These are phyloP conservation scores for Toxostoma redivivum DNA, from an alignment of 2,113 vertebrate species.

Conservation along the genomic window DNA sequence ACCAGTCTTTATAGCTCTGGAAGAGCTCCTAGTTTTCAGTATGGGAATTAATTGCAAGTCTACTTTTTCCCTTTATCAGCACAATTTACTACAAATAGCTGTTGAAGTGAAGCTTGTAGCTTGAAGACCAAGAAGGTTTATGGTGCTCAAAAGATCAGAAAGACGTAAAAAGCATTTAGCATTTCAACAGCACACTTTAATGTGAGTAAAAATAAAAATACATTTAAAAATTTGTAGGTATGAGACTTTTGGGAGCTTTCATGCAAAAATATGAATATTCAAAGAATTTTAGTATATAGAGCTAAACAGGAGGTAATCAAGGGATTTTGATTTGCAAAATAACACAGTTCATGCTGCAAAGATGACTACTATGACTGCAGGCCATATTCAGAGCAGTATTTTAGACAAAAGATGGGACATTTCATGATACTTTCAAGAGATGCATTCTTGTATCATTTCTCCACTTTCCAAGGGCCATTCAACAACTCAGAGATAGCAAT, in stretches of 20 bases:
- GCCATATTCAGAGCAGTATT: neutral
- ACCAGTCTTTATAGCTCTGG: neutral
- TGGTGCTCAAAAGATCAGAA: neutral
- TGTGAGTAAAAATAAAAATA: neutral
- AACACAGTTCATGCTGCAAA: neutral
- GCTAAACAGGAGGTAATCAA: neutral
- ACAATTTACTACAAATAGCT: neutral
- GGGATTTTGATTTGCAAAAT: neutral
- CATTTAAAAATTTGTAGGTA: neutral
- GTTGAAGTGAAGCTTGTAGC: neutral
- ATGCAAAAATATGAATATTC: neutral
- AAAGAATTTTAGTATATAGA: neutral
- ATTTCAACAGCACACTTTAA: neutral
- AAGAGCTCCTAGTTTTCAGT: neutral
- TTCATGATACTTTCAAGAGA: neutral
- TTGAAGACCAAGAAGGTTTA: neutral
- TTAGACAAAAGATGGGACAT: neutral
- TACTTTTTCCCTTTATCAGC: neutral
- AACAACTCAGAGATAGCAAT: neutral
- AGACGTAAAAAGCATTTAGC: neutral
- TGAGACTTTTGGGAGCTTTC: neutral
- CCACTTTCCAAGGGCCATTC: neutral
- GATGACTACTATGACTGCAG: neutral
- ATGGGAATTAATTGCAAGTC: neutral
- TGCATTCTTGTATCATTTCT: neutral